Evolutionary conservation across 2,113 vertebrate species (phyloP).

Genomic region (Hypomesus transpacificus): DNA sequence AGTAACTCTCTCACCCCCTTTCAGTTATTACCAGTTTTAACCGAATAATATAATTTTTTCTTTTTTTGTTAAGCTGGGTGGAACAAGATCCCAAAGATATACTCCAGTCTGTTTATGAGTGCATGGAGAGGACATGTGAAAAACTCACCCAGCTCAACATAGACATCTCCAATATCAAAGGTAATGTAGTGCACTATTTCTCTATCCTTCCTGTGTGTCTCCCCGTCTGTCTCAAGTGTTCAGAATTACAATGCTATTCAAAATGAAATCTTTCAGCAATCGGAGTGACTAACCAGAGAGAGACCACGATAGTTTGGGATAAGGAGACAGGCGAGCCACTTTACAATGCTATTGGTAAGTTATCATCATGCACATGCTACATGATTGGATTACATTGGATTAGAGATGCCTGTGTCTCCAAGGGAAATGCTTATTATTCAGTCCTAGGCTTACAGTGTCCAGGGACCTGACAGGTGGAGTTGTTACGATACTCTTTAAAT

Average conservation of each 20-base stretch:
- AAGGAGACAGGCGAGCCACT: constrained; percentile 92
- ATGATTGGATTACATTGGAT: too few relatives aligned
- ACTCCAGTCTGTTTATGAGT: constrained; percentile 91
- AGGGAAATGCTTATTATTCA: too few relatives aligned
- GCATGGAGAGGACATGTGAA: constrained; percentile 93
- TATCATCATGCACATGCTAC: background rate
- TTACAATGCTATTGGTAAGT: constrained; percentile 91
- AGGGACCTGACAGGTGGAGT: too few relatives aligned
- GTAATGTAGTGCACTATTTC: constrained; percentile 61
- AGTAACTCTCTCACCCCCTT: too few relatives aligned
- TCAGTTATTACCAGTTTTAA: too few relatives aligned
- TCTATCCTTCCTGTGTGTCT: background rate
- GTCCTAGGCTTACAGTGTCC: too few relatives aligned
- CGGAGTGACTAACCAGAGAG: constrained; percentile 96
- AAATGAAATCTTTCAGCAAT: constrained; percentile 75
- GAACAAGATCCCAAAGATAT: constrained; percentile 96
- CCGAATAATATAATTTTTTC: too few relatives aligned
- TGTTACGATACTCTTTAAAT: too few relatives aligned
- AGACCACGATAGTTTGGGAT: constrained; percentile 97
- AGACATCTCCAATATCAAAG: constrained; percentile 90
- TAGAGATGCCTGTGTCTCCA: too few relatives aligned
- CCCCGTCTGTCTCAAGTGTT: too few relatives aligned
- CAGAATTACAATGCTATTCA: background rate
- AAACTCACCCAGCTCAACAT: constrained; percentile 90
- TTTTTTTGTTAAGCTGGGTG: constrained; percentile 80